These are phyloP conservation scores for Tamandua tetradactyla DNA, from an alignment of 2,797 vertebrate genomes.

Conservation along the genomic window DNA sequence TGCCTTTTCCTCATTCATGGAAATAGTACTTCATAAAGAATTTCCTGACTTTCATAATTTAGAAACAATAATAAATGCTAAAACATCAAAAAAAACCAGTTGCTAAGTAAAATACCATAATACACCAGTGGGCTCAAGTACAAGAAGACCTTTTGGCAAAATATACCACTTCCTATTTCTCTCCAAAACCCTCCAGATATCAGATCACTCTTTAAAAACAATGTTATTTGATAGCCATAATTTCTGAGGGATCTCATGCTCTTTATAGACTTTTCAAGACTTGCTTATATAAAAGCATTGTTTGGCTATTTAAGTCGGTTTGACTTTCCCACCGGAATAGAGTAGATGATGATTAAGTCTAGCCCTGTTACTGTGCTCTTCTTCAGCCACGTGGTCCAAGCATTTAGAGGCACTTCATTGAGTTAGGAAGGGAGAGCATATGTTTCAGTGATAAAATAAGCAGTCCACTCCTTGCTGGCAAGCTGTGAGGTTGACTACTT, in stretches of 20 bases:
- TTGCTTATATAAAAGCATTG: not conserved
- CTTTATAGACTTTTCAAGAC: not conserved
- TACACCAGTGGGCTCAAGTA: not conserved
- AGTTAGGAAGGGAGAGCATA: not conserved
- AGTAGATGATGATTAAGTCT: not conserved
- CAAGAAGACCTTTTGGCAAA: not conserved
- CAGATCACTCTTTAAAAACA: slow-evolving; percentile 4
- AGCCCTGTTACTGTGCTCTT: not conserved
- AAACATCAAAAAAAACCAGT: not conserved
- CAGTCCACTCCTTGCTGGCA: not conserved
- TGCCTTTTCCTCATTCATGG: not conserved
- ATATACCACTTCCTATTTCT: not conserved
- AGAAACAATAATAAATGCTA: not conserved
- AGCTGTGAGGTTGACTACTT: not conserved
- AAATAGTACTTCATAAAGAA: not conserved
- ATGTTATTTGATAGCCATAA: not conserved
- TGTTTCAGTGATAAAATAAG: not conserved
- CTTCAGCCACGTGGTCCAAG: not conserved
- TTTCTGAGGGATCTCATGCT: not conserved
- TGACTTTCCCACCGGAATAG: not conserved
- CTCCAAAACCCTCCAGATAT: not conserved
- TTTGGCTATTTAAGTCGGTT: not conserved
- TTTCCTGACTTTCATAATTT: not conserved
- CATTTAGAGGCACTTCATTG: not conserved
- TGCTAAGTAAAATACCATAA: not conserved